These are phyloP conservation scores for Pteromalus puparum DNA, from an alignment of 1,140 invertebrate species.

Conservation along the genomic window DNA sequence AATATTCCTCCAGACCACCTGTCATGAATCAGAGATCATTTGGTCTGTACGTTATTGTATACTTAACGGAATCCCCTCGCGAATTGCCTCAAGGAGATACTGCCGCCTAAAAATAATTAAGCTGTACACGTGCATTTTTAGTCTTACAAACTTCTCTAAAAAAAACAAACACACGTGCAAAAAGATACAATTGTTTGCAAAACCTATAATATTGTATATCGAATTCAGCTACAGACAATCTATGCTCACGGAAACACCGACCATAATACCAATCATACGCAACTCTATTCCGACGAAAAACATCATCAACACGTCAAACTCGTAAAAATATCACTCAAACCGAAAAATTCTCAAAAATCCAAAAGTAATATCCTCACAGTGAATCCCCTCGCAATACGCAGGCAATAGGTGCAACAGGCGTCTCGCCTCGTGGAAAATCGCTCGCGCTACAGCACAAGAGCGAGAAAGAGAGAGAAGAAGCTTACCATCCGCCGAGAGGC, in stretches of 20 bases:
- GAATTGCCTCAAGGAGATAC: too few species aligned
- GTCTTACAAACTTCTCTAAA: neutral
- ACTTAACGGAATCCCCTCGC: neutral
- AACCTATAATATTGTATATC: too few species aligned
- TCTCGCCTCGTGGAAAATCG: neutral
- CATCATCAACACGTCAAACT: too few species aligned
- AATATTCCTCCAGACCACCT: neutral
- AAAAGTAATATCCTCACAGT: neutral
- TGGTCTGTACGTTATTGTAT: neutral
- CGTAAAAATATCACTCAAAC: too few species aligned
- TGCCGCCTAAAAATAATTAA: neutral
- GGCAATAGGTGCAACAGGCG: neutral
- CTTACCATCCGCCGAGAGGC: neutral
- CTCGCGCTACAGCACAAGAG: neutral
- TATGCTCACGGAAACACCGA: too few species aligned
- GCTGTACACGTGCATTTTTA: too few species aligned
- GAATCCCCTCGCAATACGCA: neutral
- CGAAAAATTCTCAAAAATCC: too few species aligned
- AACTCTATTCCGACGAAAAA: too few species aligned
- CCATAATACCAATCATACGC: too few species aligned
- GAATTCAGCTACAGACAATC: too few species aligned
- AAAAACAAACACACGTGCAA: too few species aligned
- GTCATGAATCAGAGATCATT: neutral
- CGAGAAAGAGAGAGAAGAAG: constrained; percentile 47
- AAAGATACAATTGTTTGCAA: too few species aligned